These are phyloP conservation scores for Caenorhabditis drosophilae DNA, from an alignment of 2,888 invertebrate genomes.

Conservation along the genomic window DNA sequence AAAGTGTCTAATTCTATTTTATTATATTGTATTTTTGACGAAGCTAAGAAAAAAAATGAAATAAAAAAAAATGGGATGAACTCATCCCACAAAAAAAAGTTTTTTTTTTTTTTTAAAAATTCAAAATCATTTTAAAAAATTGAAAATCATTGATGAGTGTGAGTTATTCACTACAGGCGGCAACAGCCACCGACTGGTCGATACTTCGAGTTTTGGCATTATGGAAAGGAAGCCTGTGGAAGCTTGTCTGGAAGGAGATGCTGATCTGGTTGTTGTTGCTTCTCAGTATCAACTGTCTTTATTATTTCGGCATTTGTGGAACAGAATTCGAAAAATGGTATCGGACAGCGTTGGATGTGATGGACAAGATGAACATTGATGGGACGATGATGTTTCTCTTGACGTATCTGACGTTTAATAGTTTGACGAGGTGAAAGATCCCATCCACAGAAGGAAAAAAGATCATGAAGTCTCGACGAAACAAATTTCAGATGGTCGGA, in stretches of 20 bases:
- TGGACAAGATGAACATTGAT: constrained; percentile 1
- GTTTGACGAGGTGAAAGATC: no score
- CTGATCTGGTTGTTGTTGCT: constrained; percentile 24
- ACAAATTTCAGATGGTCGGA: constrained; percentile 39
- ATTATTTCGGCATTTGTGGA: constrained; percentile 12
- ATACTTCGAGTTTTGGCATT: constrained; percentile 15
- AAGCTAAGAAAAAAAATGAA: no score
- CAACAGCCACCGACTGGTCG: constrained; percentile 32
- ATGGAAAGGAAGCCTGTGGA: constrained; percentile 46
- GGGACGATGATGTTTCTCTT: constrained; percentile 31
- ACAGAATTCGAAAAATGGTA: constrained; percentile 7
- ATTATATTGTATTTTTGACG: no score
- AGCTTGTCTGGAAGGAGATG: constrained; percentile 33
- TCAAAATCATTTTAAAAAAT: no score
- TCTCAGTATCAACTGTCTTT: constrained; percentile 1
- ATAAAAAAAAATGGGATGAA: no score
- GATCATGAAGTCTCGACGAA: no score
- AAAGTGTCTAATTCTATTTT: no score
- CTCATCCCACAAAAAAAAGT: no score
- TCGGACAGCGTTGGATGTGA: background rate
- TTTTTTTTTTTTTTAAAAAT: no score
- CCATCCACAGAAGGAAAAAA: no score
- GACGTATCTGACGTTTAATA: constrained; percentile 28
- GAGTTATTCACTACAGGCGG: constrained; percentile 41
- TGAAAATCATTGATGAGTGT: constrained; percentile 38